Percentiles rank a stretch among this genome's conserved stretches.
phyloP scores from a whole-genome alignment of 2,797 vertebrate genomes.

The Balearica regulorum region DNA sequence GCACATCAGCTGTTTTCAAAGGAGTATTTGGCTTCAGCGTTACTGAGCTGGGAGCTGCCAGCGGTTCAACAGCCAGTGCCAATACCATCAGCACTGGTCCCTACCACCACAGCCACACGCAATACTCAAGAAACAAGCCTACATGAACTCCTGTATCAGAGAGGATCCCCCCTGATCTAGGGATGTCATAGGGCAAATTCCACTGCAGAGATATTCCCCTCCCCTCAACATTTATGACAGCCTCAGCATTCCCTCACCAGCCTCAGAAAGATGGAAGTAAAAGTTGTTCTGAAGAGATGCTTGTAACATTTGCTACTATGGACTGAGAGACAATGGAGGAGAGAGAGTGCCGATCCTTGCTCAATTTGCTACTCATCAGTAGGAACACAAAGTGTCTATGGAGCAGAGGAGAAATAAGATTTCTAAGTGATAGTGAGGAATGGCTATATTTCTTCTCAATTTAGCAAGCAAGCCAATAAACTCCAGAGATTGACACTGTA shows the following conservation, averaged over 20 bases:
- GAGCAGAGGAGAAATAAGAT: neutral
- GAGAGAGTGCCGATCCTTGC: neutral
- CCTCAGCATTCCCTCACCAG: neutral
- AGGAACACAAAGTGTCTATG: neutral
- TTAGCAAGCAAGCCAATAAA: neutral
- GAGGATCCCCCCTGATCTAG: neutral
- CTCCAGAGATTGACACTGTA: neutral
- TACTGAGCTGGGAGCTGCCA: neutral
- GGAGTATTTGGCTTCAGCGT: neutral
- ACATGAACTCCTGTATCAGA: neutral
- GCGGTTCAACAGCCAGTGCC: neutral
- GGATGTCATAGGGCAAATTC: neutral
- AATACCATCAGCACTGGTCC: neutral
- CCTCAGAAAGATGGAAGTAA: neutral
- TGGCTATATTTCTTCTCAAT: neutral
- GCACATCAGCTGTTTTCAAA: neutral
- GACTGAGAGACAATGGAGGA: neutral
- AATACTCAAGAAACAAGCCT: neutral
- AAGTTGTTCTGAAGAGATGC: neutral
- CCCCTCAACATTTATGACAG: neutral
- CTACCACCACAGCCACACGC: accelerated
- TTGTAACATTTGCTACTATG: neutral
- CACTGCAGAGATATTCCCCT: neutral
- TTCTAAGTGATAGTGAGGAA: neutral
- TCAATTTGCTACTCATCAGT: neutral